Base-by-base conservation (phyloP, 2,113 vertebrate species). In the Entomyzon cyanotis region DNA sequence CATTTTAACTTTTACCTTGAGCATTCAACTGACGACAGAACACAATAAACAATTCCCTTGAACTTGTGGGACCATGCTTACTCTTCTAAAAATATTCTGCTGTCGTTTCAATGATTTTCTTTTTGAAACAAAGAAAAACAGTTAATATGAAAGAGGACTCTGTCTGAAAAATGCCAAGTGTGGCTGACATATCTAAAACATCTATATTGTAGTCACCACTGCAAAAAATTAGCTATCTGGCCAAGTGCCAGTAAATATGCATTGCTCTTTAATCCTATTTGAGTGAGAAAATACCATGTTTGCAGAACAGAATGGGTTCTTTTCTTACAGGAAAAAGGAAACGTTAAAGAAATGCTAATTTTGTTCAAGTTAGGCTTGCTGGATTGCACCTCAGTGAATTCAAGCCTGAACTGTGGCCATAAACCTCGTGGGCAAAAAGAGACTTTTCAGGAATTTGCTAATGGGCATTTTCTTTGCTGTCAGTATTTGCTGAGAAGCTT, bases 1-100 rank as follows among this genome's bases (percentile, higher is more conserved):
- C 25, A 37, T 80, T 95, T 93, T 33, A 77, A 62, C n/a, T 92
- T 86, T 52, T 84, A 88, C 59, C 92, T 93, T 63, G 24, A 92
- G 35, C 39, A 74, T 52, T 55, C 3, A 3, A 67, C 42, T 52
- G 47, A 67, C 4, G 3, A 47, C 20, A 73, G 75, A 88, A 64
- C 35, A 46, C 46, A 87, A 53, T 15, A 64, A 77, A 41, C 46
- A 81, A 58, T 22, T 70, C 41, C 67, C 89, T 59, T 85, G 70
- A 95, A 89, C 63, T 58, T 63, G 21, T 59, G 59, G 59, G 59
- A 39, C n/a, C 20, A 13, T 16, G 49, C 2, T 67, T 64, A 84
- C 50, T 71, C 49, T 59, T 79, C 42, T 91, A 80, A 90, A 82
- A 83, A 39, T 50, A 79, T 15, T 56, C 60, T 62, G 28, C 7